Conservation (phyloP, 2,113 vertebrate genomes). For the Anolis sagrei region DNA sequence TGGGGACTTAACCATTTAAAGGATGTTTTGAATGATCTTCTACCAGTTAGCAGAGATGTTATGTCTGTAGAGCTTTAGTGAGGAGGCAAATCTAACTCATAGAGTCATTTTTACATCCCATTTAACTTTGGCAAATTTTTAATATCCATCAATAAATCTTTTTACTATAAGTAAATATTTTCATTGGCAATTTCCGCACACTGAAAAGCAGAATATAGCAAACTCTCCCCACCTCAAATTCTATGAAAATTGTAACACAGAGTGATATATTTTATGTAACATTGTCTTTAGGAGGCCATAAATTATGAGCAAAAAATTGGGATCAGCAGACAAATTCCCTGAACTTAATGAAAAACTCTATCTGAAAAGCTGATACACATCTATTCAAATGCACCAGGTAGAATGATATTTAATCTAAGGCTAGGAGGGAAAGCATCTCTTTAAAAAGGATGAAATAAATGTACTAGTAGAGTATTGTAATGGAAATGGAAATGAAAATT, state of each 20-base stretch:
- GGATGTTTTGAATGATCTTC: not conserved
- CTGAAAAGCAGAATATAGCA: constrained; percentile 23
- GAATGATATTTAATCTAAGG: not conserved
- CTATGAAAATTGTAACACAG: not conserved
- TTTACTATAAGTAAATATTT: constrained; percentile 32
- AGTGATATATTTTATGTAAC: constrained; percentile 35
- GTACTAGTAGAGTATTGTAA: not conserved
- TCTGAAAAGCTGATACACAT: not conserved
- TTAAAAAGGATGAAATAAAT: not conserved
- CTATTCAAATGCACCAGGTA: not conserved
- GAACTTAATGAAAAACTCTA: constrained; percentile 7
- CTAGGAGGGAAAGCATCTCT: not conserved
- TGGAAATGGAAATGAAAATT: not conserved
- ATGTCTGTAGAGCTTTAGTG: not conserved
- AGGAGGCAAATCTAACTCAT: not conserved
- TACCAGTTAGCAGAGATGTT: not conserved
- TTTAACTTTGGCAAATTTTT: not conserved
- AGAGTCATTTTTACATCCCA: not conserved
- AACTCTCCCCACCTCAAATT: constrained; percentile 3
- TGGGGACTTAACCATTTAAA: not conserved
- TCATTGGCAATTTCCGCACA: constrained; percentile 6
- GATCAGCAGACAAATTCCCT: constrained; percentile 1
- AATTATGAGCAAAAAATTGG: constrained; percentile 15
- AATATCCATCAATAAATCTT: not conserved
- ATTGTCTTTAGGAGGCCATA: constrained; percentile 28